A percentile compares a stretch with the other conserved stretches of the same genome.
These are phyloP conservation scores for Harpalus rubripes DNA, from an alignment of 2,888 invertebrate species.

Conservation along the genomic window DNA sequence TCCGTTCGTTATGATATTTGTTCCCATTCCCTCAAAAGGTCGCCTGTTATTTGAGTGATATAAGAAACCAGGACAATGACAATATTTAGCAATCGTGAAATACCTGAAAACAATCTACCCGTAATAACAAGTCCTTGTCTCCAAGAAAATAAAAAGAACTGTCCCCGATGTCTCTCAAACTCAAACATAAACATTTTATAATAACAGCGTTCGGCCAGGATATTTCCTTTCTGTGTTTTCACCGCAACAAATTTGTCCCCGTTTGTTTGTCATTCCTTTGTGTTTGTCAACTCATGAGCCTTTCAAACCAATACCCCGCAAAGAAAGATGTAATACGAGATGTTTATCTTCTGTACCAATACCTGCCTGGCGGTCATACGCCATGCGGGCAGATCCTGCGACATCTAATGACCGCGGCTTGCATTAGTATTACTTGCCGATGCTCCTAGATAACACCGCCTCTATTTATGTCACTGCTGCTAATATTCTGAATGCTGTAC, in stretches of 20 bases:
- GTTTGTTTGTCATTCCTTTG: constrained; percentile 70
- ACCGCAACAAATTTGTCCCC: constrained; percentile 77
- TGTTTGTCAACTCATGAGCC: constrained; percentile 62
- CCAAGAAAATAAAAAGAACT: constrained; percentile 61
- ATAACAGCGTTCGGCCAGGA: constrained; percentile 55
- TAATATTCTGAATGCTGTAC: constrained; percentile 34
- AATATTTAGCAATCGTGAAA: constrained; percentile 43
- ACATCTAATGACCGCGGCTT: constrained; percentile 43
- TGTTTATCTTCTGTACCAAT: constrained; percentile 73
- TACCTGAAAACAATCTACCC: constrained; percentile 51
- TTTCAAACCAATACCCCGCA: constrained; percentile 72
- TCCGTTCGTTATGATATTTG: neutral
- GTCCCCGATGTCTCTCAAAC: constrained; percentile 63
- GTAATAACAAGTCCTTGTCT: constrained; percentile 60
- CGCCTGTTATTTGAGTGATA: constrained; percentile 18
- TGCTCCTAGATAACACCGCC: constrained; percentile 38
- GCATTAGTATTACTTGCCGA: constrained; percentile 18
- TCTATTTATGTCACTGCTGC: constrained; percentile 46
- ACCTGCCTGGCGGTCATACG: constrained; percentile 68
- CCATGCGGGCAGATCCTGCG: constrained; percentile 20
- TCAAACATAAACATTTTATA: constrained; percentile 65
- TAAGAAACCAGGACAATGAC: constrained; percentile 43
- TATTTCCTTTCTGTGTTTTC: constrained; percentile 74
- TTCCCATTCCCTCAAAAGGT: neutral
- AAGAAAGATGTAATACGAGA: constrained; percentile 75